A percentile compares a stretch with the other conserved stretches of the same genome.
These are phyloP conservation scores for Cygnus olor DNA, from an alignment of 2,797 vertebrate genomes.

Conservation along the genomic window DNA sequence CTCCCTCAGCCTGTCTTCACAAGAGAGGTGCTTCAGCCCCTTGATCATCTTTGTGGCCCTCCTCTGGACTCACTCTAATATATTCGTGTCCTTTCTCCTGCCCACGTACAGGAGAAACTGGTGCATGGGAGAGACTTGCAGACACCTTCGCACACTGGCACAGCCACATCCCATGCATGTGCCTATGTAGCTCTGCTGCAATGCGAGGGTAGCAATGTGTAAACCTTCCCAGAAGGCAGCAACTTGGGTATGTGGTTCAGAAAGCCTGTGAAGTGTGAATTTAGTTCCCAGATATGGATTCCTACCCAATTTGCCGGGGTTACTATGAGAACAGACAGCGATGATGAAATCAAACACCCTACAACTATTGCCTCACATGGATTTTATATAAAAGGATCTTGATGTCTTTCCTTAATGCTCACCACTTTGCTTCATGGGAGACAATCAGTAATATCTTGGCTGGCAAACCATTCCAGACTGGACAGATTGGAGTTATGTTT, in stretches of 20 bases:
- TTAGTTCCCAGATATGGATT: neutral
- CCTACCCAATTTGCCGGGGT: neutral
- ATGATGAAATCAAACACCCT: neutral
- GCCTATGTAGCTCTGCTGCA: neutral
- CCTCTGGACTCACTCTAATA: too few relatives aligned
- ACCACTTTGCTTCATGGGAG: neutral
- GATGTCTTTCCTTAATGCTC: neutral
- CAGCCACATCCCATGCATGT: neutral
- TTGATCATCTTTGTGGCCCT: too few relatives aligned
- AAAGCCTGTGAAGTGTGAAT: neutral
- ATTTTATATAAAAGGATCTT: neutral
- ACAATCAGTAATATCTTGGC: neutral
- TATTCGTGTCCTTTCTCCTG: too few relatives aligned
- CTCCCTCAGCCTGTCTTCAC: too few relatives aligned
- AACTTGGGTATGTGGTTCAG: fast-evolving
- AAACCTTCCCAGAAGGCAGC: neutral
- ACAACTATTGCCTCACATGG: neutral
- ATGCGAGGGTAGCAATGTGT: fast-evolving
- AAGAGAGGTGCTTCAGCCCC: too few relatives aligned
- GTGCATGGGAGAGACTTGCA: too few relatives aligned
- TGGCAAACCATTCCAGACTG: neutral
- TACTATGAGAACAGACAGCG: neutral
- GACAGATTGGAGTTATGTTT: too few relatives aligned
- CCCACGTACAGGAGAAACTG: too few relatives aligned
- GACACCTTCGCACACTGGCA: too few relatives aligned